Evolutionary conservation across 2,888 invertebrate genomes (phyloP), one percentile per base, ranked within the genome.

Genomic region (Drosophila yooni): DNA sequence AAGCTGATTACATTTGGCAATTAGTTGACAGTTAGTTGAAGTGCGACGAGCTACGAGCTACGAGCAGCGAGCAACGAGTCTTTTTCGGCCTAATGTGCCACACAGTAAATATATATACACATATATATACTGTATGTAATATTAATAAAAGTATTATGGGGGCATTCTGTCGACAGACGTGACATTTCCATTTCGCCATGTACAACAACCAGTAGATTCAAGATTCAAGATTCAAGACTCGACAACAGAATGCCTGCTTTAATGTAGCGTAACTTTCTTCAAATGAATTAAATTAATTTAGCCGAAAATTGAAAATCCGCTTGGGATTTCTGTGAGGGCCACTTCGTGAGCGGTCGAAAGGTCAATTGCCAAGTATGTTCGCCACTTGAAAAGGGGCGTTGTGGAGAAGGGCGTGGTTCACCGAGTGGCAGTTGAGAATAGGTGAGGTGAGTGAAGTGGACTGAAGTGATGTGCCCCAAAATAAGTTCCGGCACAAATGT

Each of bases 1-100:
- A 86, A 86, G 86, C 86, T 88, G 88, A 89, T 86, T 89, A 89
- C 76, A 81, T 83, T 86, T 88, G 79, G 81, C 88, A 89, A 86
- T 86, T 86, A 86, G 89, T 86, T 82, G 84, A 72, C 87, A 84
- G 82, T 72, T 75, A 67, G 71, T 62, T 62, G 60, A 70, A 76
- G 71, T 71, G 65, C 54, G 53, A 31, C 43, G 54, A 46, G 46
- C 25, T 8, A 46, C 18, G 18, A 18, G 1, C 18, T 1, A 18
- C 36, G 36, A 36, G 18, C 36, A 18, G 3, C 46, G 46, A 25
- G 46, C 21, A 25, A 48, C 43, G 53, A 56, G 27, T 46, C 40
- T 43, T 13, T 29, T 48, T 33, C 33, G 29, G 51, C 62, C 61
- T 57, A 66, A 63, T 69, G 51, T 53, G 18, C 18, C 34, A 34